Evolutionary conservation across 2,888 invertebrate genomes (phyloP).

Genomic region (Antitype chi): DNA sequence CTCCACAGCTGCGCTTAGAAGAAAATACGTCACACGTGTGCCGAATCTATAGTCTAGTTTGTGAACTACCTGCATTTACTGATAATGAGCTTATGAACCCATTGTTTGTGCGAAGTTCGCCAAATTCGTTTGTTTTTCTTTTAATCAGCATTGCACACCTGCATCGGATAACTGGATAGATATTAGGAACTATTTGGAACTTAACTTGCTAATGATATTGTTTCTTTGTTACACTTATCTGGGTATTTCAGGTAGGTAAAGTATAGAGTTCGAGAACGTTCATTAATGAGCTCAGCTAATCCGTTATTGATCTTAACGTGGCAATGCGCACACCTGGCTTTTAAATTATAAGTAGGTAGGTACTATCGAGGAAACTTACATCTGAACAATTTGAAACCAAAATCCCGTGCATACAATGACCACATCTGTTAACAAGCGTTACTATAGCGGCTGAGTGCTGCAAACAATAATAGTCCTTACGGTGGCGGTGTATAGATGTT

Average conservation of each 20-base stretch:
- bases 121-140: slow-evolving; percentile 45
- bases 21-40: slow-evolving; percentile 89
- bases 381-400: no score
- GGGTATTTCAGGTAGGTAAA: slow-evolving; percentile 33
- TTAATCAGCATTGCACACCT: slow-evolving; percentile 78
- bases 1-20: slow-evolving; percentile 86
- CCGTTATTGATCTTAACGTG: slow-evolving; percentile 13
- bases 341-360: background rate
- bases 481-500: no score
- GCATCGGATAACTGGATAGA: slow-evolving; percentile 71
- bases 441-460: no score
- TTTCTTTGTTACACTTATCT: slow-evolving; percentile 24
- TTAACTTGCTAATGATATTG: slow-evolving; percentile 39
- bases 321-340: slow-evolving; percentile 6
- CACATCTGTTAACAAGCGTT: no score
- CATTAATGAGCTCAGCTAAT: slow-evolving; percentile 36
- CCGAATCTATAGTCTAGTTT: slow-evolving; percentile 79
- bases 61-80: slow-evolving; percentile 76
- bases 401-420: no score
- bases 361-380: no score
- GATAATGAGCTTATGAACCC: slow-evolving; percentile 76
- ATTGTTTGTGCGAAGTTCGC: slow-evolving; percentile 66
- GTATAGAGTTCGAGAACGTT: slow-evolving; percentile 32
- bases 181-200: slow-evolving; percentile 55
- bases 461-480: no score